Evolutionary conservation across 2,888 invertebrate species (phyloP).

Genomic region (Megamerina dolium): DNA sequence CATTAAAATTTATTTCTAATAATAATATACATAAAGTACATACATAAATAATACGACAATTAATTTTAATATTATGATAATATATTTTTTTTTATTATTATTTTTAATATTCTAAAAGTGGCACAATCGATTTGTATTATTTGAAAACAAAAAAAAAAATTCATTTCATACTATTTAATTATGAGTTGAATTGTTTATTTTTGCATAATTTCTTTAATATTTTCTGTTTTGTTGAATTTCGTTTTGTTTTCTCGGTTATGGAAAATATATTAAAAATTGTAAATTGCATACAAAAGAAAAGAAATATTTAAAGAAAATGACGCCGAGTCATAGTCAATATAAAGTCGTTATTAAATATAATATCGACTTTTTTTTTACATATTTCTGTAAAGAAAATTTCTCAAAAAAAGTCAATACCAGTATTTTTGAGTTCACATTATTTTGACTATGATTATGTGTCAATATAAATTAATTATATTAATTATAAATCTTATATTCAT

Average conservation of each 20-base stretch:
- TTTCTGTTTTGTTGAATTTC: conserved; percentile 19
- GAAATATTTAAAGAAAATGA: conserved; percentile 4
- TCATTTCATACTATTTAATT: no score
- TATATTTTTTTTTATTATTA: conserved; percentile 7
- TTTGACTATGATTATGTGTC: no score
- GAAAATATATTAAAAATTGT: conserved; percentile 18
- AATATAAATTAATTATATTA: no score
- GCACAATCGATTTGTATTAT: no score
- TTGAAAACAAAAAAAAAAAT: no score
- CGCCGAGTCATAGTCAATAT: no score
- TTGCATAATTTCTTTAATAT: conserved; percentile 1
- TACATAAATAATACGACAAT: no score
- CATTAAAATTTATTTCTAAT: conserved; percentile 17
- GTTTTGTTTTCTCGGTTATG: conserved; percentile 22
- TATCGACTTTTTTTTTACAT: neutral
- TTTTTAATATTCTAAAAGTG: neutral
- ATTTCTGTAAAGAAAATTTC: neutral
- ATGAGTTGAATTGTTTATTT: no score
- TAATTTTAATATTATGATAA: conserved; percentile 14
- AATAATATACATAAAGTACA: no score
- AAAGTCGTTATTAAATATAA: no score
- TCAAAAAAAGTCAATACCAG: neutral
- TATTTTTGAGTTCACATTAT: no score
- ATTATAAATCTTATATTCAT: no score
- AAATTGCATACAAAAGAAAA: conserved; percentile 11